phyloP scores from a whole-genome alignment of 2,113 vertebrate species.

The Benitochromis conjunctus region DNA sequence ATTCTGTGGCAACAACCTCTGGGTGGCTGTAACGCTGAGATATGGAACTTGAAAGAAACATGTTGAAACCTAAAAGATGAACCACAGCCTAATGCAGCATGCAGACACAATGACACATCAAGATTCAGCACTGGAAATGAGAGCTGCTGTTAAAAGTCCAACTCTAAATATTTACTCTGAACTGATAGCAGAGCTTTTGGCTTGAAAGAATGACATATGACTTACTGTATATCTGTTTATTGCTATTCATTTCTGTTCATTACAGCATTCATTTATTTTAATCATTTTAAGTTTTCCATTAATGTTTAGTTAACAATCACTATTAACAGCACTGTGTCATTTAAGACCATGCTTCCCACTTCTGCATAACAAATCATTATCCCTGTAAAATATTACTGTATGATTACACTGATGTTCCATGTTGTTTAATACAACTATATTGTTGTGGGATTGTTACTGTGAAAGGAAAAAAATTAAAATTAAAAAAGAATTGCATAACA shows the following conservation, averaged over 20 bases:
- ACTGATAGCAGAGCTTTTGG: neutral
- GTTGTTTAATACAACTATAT: neutral
- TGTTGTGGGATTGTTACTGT: neutral
- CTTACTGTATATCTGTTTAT: neutral
- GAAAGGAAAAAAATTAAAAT: no score
- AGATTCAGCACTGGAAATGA: neutral
- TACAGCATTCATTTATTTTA: neutral
- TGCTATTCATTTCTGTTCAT: neutral
- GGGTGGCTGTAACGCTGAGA: slow-evolving; percentile 35
- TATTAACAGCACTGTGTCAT: neutral
- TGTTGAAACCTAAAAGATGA: neutral
- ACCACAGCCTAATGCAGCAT: neutral
- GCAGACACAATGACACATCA: neutral
- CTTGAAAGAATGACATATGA: neutral
- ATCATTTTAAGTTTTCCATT: neutral
- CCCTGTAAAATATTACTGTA: neutral
- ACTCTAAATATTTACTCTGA: neutral
- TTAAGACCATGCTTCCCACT: neutral
- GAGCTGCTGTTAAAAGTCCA: neutral
- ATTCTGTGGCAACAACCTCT: neutral
- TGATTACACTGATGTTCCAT: neutral
- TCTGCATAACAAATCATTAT: neutral
- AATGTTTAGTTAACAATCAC: neutral
- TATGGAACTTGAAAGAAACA: slow-evolving; percentile 30
- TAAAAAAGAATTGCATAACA: neutral